Percentiles rank a stretch among this genome's conserved stretches.
Evolutionary conservation across 2,113 vertebrate genomes (phyloP).

Genomic region (Myiozetetes cayanensis): DNA sequence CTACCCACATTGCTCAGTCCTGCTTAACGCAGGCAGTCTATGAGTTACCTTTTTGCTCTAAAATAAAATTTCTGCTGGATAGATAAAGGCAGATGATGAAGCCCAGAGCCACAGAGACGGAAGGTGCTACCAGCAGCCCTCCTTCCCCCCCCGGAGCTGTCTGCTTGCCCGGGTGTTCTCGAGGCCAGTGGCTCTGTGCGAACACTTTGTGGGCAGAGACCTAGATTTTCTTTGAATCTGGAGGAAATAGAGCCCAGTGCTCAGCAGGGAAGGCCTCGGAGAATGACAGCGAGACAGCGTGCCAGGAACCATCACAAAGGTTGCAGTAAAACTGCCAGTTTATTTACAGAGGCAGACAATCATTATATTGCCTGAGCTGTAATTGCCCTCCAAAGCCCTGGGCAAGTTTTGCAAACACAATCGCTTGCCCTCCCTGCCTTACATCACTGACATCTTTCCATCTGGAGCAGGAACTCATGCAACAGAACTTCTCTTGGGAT

Average conservation of each 20-base stretch:
- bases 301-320: slow-evolving; percentile 29
- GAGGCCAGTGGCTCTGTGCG: neutral
- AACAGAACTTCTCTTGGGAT: neutral
- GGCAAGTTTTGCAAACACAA: slow-evolving; percentile 6
- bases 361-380: neutral
- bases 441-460: neutral
- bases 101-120: neutral
- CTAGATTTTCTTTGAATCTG: neutral
- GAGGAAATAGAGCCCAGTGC: neutral
- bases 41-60: neutral
- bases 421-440: neutral
- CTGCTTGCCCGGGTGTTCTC: neutral
- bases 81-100: neutral
- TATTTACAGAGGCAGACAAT: slow-evolving; percentile 36
- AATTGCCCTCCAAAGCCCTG: neutral
- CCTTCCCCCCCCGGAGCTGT: neutral
- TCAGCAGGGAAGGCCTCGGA: neutral
- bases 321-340: slow-evolving; percentile 29
- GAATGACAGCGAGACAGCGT: neutral
- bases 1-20: neutral
- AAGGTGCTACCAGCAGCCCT: neutral
- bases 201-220: neutral
- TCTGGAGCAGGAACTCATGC: neutral
- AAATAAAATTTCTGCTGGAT: neutral
- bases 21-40: neutral